These are phyloP conservation scores for Ataeniobius toweri DNA, from an alignment of 2,797 vertebrate species.

Conservation along the genomic window DNA sequence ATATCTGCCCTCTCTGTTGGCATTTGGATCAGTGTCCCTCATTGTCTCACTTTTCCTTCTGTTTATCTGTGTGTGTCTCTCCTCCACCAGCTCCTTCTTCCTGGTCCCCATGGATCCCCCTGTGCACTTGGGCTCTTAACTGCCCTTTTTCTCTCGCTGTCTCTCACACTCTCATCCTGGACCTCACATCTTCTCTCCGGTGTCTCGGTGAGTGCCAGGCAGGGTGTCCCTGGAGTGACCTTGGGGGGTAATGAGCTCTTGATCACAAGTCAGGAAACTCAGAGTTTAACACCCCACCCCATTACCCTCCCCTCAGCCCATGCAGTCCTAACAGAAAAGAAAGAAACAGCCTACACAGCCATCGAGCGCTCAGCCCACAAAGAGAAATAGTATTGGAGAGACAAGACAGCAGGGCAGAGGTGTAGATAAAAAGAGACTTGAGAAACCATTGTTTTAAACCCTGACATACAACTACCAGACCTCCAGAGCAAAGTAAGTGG, in stretches of 20 bases:
- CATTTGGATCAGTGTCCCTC: constrained; percentile 43
- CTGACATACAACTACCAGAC: constrained; percentile 75
- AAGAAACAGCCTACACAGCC: constrained; percentile 63
- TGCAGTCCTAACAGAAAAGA: constrained; percentile 53
- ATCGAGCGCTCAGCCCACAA: constrained; percentile 76
- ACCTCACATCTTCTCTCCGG: constrained; percentile 58
- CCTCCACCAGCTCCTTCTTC: constrained; percentile 28
- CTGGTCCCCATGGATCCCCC: constrained; percentile 42
- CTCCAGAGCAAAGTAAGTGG: constrained; percentile 78
- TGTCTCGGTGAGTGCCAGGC: constrained; percentile 63
- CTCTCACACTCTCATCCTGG: constrained; percentile 30
- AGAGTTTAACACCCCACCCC: constrained; percentile 70
- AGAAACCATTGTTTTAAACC: constrained; percentile 68
- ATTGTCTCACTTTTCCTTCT: constrained; percentile 32
- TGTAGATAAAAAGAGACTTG: constrained; percentile 72
- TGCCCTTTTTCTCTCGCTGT: constrained; percentile 34
- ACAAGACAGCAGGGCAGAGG: constrained; percentile 67
- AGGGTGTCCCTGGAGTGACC: constrained; percentile 80
- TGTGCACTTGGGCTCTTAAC: constrained; percentile 53
- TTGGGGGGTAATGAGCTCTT: constrained; percentile 82
- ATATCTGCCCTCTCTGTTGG: constrained; percentile 27
- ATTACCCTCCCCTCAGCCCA: constrained; percentile 56
- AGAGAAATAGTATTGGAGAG: constrained; percentile 70
- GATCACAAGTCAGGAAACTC: constrained; percentile 81
- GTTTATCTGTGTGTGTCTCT: constrained; percentile 9